Evolutionary conservation across 2,113 vertebrate genomes (phyloP), one percentile per base, ranked within the genome.

Genomic region (Piaya cayana): DNA sequence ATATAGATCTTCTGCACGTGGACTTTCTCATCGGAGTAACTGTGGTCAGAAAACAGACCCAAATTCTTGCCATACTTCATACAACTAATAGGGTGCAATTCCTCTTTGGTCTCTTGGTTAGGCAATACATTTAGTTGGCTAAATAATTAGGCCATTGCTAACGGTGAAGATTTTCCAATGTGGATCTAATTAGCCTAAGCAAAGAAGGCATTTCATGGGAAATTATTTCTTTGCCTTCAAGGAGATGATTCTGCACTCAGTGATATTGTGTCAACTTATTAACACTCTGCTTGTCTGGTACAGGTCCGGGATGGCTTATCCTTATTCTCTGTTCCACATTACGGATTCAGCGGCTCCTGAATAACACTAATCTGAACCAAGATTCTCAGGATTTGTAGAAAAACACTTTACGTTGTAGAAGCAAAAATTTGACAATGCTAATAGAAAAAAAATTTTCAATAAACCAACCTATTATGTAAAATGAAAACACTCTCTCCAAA

Each of bases 201-300:
- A 94, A 96, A 94, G 92, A 70, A 96, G 76, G 82, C 92, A 94
- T 97, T 96, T 94, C 91, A 93, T 85, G 86, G 93, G 94, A 96
- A 95, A 91, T 95, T 76, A 70, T 93, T 90, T 95, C 88, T 90
- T 93, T 95, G 88, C 91, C 93, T 96, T 95, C 71, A 90, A 97
- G 93, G 90, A 97, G 43, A 88, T 68, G 64, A 82, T 85, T 87
- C 86, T 91, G 85, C 45, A 83, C 43, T 77, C 72, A 70, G 30
- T 83, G 65, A 94, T 93, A 90, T 29, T 71, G 85, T 96, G 68
- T 96, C 85, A 83, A 70, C 82, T 90, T 77, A 78, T 88, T 95
- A 97, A 86, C 68, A 80, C 82, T 68, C 81, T 72, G 79, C 80
- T 82, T 92, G 79, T 88, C 82, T 94, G 22, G 50, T 59, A 55